Evolutionary conservation across 2,797 vertebrate genomes (phyloP).

Genomic region (Hemitrygon akajei): DNA sequence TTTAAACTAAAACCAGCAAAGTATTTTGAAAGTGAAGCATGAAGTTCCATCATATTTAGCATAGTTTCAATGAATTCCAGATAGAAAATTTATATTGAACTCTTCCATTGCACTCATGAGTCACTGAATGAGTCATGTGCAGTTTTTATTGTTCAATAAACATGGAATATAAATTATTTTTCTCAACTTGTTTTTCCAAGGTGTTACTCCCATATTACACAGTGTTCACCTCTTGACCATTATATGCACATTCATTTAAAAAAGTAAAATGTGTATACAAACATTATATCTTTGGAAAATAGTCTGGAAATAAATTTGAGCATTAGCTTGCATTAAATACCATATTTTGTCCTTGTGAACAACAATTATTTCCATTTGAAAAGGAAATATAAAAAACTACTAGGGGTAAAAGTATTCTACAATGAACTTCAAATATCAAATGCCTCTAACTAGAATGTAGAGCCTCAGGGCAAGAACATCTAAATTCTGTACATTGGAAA

Average conservation of each 20-base stretch:
- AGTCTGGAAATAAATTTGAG: not conserved
- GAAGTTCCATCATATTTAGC: not conserved
- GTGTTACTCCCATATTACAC: not conserved
- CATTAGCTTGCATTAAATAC: not conserved
- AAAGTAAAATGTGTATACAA: not conserved
- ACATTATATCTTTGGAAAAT: not conserved
- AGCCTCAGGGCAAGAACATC: not conserved
- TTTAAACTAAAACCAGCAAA: not conserved
- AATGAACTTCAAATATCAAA: not conserved
- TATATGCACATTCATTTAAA: too few species aligned
- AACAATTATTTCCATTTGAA: not conserved
- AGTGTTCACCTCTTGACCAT: not conserved
- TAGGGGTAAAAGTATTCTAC: not conserved
- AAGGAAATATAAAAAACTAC: not conserved
- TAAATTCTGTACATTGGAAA: not conserved
- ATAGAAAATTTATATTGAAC: not conserved
- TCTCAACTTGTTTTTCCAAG: not conserved
- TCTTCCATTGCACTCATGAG: not conserved
- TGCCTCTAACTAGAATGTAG: not conserved
- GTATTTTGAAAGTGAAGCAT: not conserved
- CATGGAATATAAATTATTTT: not conserved
- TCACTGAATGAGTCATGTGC: not conserved
- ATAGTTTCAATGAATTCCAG: not conserved
- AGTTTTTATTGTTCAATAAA: not conserved
- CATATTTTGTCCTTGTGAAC: not conserved